Conservation (phyloP, 2,797 vertebrate species). For the Oryzias dopingdopingensis region DNA sequence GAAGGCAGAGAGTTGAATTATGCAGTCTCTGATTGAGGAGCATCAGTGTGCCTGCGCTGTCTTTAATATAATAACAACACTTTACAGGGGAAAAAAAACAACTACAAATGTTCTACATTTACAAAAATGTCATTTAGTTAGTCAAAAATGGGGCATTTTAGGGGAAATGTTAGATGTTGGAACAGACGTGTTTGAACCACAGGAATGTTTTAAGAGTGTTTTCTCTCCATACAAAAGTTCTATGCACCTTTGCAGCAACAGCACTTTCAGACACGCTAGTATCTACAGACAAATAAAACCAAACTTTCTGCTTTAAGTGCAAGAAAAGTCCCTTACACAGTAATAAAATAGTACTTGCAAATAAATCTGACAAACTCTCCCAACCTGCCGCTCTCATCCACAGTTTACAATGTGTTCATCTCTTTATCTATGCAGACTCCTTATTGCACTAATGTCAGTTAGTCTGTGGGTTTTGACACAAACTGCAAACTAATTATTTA, state of each 20-base stretch:
- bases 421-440: constrained; percentile 5
- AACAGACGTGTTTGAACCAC: too few species aligned
- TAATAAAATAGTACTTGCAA: constrained; percentile 58
- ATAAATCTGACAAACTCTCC: constrained; percentile 42
- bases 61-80: background rate
- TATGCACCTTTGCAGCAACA: constrained; percentile 4
- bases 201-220: too few species aligned
- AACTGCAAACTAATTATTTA: background rate
- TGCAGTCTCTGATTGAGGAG: constrained; percentile 10
- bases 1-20: constrained; percentile 8
- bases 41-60: constrained; percentile 14
- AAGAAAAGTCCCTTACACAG: constrained; percentile 37
- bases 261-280: constrained; percentile 12
- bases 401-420: constrained; percentile 11
- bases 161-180: too few species aligned
- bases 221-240: too few species aligned
- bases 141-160: too few species aligned
- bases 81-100: background rate
- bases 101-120: too few species aligned
- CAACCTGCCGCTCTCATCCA: background rate
- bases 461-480: constrained; percentile 19
- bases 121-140: too few species aligned
- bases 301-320: constrained; percentile 40
- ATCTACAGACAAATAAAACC: constrained; percentile 39
- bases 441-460: constrained; percentile 23